Conservation (phyloP, 2,113 vertebrate genomes). For the Syrrhaptes paradoxus region DNA sequence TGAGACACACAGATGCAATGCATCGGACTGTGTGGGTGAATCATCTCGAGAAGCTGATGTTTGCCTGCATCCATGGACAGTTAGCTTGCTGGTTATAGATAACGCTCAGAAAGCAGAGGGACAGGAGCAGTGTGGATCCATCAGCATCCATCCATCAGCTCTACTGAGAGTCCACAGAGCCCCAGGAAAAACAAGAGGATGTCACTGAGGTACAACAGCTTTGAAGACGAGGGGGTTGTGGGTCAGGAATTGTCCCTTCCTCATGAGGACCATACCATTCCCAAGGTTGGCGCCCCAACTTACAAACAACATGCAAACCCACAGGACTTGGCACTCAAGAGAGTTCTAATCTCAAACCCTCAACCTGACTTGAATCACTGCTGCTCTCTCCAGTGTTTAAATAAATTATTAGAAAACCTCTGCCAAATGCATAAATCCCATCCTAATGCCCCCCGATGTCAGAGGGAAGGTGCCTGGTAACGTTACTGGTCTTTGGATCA, state of each 20-base stretch:
- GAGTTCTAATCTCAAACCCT: not conserved
- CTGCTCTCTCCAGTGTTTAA: not conserved
- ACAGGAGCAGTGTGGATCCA: not conserved
- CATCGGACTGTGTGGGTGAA: not conserved
- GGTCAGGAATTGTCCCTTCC: not conserved
- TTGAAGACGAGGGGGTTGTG: not conserved
- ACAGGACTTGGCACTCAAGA: not conserved
- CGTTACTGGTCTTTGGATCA: not conserved
- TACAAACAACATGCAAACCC: not conserved
- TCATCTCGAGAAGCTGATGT: not conserved
- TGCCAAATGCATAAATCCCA: conserved; percentile 5
- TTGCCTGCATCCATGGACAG: not conserved
- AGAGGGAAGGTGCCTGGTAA: conserved; percentile 3
- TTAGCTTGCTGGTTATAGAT: not conserved
- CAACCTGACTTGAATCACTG: not conserved
- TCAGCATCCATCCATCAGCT: not conserved
- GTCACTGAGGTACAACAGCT: not conserved
- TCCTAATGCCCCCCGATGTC: conserved; percentile 17
- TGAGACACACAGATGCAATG: accelerated
- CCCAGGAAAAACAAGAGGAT: not conserved
- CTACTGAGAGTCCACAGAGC: not conserved
- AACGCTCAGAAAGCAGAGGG: not conserved
- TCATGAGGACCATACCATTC: not conserved
- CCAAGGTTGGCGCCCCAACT: not conserved
- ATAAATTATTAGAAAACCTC: conserved; percentile 6